Evolutionary conservation across 2,888 invertebrate genomes (phyloP).

Genomic region (Dryadula phaetusa): DNA sequence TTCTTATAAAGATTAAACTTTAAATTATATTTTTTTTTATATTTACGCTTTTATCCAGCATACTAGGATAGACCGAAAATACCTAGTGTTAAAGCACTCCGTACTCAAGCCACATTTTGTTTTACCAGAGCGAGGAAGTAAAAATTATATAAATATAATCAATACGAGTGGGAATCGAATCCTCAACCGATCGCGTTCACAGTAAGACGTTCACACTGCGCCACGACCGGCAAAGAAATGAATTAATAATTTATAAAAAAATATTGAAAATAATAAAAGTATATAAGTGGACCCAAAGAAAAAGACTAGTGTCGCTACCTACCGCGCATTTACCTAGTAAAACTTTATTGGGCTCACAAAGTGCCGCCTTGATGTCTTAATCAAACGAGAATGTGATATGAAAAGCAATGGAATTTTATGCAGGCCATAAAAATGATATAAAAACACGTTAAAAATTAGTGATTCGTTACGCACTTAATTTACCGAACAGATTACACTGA

Average conservation of each 20-base stretch:
- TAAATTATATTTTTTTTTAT: too few species aligned
- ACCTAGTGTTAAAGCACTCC: too few species aligned
- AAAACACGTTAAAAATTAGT: conserved; percentile 43
- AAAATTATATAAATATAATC: too few species aligned
- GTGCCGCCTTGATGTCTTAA: conserved; percentile 41
- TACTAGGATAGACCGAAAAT: too few species aligned
- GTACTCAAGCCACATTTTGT: too few species aligned
- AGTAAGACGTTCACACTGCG: too few species aligned
- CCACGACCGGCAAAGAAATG: too few species aligned
- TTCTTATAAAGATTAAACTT: too few species aligned
- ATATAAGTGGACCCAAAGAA: background rate
- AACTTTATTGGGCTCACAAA: conserved; percentile 31
- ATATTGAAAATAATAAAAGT: background rate
- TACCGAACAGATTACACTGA: conserved; percentile 37
- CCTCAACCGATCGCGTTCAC: too few species aligned
- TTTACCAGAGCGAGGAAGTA: too few species aligned
- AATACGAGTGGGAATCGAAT: too few species aligned
- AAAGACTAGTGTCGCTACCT: background rate
- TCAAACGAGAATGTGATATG: conserved; percentile 42
- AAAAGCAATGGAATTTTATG: conserved; percentile 42
- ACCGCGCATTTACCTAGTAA: conserved; percentile 29
- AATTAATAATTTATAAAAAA: background rate
- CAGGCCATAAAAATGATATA: conserved; percentile 39
- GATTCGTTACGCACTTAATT: conserved; percentile 43
- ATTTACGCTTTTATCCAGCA: too few species aligned